Conservation (phyloP, 2,113 vertebrate genomes). For the Alligator mississippiensis region DNA sequence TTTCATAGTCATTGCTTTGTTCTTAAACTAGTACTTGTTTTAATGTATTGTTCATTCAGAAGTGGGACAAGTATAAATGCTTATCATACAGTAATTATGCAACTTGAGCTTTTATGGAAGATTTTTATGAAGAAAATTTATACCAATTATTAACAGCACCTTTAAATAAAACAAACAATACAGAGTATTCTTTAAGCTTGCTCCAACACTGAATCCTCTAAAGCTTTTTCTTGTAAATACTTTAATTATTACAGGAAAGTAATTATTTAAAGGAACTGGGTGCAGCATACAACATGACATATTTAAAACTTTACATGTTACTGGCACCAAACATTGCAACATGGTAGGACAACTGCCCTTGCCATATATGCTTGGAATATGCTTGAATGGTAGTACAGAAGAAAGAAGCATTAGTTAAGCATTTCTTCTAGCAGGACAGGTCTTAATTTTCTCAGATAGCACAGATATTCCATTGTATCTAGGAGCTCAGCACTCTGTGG, state of each 20-base stretch:
- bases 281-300: not conserved
- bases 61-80: rapidly evolving
- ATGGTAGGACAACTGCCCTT: not conserved
- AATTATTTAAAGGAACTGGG: not conserved
- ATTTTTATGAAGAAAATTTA: not conserved
- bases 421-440: not conserved
- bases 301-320: not conserved
- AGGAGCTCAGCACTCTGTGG: not conserved
- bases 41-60: not conserved
- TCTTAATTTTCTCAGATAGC: not conserved
- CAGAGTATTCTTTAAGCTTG: not conserved
- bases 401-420: not conserved
- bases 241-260: not conserved
- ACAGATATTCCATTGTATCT: not conserved
- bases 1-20: not conserved
- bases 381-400: not conserved
- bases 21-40: not conserved
- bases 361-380: not conserved
- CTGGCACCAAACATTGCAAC: not conserved
- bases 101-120: not conserved
- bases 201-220: not conserved
- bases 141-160: not conserved
- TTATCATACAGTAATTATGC: not conserved
- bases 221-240: not conserved
- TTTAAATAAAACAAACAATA: not conserved